A percentile compares a stretch with the other conserved stretches of the same genome.
phyloP scores from a whole-genome alignment of 2,113 vertebrate genomes.

The Oreochromis spilurus region DNA sequence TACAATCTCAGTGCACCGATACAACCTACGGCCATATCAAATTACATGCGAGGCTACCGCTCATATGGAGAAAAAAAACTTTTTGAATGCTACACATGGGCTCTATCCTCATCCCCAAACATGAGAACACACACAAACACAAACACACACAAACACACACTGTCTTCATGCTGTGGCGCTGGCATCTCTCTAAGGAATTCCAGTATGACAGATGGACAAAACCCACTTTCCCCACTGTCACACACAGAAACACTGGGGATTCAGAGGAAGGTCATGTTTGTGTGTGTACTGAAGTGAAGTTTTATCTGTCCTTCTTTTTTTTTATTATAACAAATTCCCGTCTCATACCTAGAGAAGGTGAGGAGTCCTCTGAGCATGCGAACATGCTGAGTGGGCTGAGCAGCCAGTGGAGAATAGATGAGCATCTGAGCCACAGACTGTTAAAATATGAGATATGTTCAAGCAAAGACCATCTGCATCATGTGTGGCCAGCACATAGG shows the following conservation, averaged over 20 bases:
- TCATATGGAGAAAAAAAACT: background rate
- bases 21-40: background rate
- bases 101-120: background rate
- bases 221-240: slow-evolving; percentile 30
- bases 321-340: background rate
- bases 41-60: background rate
- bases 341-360: background rate
- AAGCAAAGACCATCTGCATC: slow-evolving; percentile 68
- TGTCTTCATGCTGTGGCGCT: slow-evolving; percentile 10
- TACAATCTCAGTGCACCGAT: background rate
- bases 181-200: slow-evolving; percentile 67
- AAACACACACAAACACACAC: background rate
- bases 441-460: slow-evolving; percentile 1
- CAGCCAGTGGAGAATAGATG: slow-evolving; percentile 38
- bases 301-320: slow-evolving; percentile 33
- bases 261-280: slow-evolving; percentile 43
- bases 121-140: background rate
- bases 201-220: slow-evolving; percentile 73
- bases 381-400: slow-evolving; percentile 6
- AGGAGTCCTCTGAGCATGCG: slow-evolving; percentile 8
- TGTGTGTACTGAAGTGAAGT: slow-evolving; percentile 62
- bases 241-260: slow-evolving; percentile 44
- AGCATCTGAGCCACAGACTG: slow-evolving; percentile 51
- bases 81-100: background rate
- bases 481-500: slow-evolving; percentile 12